Evolutionary conservation across 2,113 vertebrate genomes (phyloP).

Genomic region (Lates calcarifer): DNA sequence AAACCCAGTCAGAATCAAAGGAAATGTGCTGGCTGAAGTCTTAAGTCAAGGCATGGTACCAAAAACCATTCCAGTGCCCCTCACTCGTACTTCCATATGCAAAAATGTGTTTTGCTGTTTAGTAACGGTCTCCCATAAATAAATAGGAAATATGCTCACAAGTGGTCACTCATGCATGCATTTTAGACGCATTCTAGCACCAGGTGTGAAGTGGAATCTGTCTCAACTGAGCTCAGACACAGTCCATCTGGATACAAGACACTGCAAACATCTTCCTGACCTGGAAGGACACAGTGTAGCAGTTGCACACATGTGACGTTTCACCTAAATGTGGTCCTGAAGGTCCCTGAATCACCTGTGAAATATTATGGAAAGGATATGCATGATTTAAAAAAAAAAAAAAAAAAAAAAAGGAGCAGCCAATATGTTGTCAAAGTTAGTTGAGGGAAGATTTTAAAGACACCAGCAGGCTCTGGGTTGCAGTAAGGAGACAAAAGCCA

Average conservation of each 20-base stretch:
- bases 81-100: background rate
- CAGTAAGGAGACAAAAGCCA: constrained; percentile 10
- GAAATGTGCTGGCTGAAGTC: background rate
- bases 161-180: constrained; percentile 19
- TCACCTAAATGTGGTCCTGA: constrained; percentile 1
- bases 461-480: background rate
- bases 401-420: background rate
- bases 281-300: constrained; percentile 3
- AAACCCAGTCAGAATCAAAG: background rate
- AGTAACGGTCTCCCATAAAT: background rate
- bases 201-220: constrained; percentile 21
- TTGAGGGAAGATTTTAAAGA: background rate
- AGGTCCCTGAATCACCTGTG: background rate
- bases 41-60: background rate
- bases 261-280: constrained; percentile 8
- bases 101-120: constrained; percentile 12
- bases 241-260: constrained; percentile 18
- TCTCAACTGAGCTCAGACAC: background rate
- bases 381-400: background rate
- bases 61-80: background rate
- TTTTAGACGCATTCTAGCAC: constrained; percentile 26
- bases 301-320: constrained; percentile 25
- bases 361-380: constrained; percentile 4
- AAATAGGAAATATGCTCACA: constrained; percentile 14
- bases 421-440: background rate